phyloP scores from a whole-genome alignment of 92 coral and sea anemone genomes.

The Desmophyllum pertusum region DNA sequence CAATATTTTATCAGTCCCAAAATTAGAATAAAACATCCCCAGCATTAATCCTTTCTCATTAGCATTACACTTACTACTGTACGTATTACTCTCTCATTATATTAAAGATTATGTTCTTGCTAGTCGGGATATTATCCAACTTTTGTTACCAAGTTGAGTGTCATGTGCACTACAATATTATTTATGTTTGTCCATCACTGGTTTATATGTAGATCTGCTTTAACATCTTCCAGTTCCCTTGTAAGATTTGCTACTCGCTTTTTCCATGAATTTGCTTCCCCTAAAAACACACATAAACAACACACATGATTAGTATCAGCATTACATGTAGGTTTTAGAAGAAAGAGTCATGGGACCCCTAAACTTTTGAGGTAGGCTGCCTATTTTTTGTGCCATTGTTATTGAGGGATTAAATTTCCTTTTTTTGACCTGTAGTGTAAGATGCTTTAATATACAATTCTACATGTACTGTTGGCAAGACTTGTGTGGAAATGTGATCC shows the following conservation, averaged over 20 bases:
- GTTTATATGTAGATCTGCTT: slow-evolving; percentile 77
- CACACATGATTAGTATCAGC: too few relatives aligned
- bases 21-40: background rate
- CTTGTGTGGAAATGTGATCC: too few relatives aligned
- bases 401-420: too few relatives aligned
- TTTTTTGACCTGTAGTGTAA: too few relatives aligned
- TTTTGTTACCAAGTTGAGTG: background rate
- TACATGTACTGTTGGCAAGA: too few relatives aligned
- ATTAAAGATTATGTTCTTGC: background rate
- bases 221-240: slow-evolving; percentile 85
- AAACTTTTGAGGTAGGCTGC: too few relatives aligned
- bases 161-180: background rate
- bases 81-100: background rate
- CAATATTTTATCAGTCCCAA: background rate
- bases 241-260: slow-evolving; percentile 69
- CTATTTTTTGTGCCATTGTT: too few relatives aligned
- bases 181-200: slow-evolving; percentile 15
- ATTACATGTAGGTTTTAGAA: too few relatives aligned
- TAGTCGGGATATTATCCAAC: background rate
- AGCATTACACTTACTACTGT: background rate
- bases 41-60: background rate
- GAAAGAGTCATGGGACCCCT: too few relatives aligned
- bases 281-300: background rate
- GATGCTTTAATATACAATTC: too few relatives aligned
- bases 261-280: slow-evolving; percentile 48